Evolutionary conservation across 1,140 invertebrate species (phyloP), one percentile per base, ranked within the genome.

Genomic region (Batillaria attramentaria): DNA sequence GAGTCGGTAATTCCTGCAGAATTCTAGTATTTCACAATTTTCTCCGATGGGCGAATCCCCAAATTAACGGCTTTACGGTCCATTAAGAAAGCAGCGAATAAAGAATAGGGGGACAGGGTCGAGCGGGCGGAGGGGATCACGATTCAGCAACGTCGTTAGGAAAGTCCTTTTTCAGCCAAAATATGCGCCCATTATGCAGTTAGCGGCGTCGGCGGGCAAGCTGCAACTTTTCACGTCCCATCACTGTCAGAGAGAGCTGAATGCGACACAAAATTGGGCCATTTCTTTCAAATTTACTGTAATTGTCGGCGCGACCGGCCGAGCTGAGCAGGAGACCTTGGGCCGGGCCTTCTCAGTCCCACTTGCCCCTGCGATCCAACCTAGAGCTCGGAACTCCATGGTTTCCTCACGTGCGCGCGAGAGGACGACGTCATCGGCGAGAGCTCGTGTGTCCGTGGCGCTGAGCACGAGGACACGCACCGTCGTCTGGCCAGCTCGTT

Each of bases 401-500:
- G 33, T 60, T 65, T 62, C 73, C 73, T 75, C 73, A 75, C 73
- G 73, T 75, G 73, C 73, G 8, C 54, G 37, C 50, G 13, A 42
- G 73, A 60, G 31, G 54, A n/a, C 35, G 54, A 75, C 73, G 73
- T 75, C 73, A 75, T 33, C 41, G 54, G 57, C 57, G 50, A 13
- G 16, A 57, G 54, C 33, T 75, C 35, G 37, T n/a, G 39, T 75
- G 72, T 46, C 72, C 46, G 43, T 2, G 18, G 37, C 4, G 54
- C 57, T 60, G 79, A 54, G 69, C 74, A 69, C 68, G 54, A 31
- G 66, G 43, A 41, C 54, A 74, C 73, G 74, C 75, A 73, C 72
- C 69, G 74, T 77, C 77, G 66, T 70, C 77, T 70, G 65, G 66
- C 50, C 46, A 70, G n/a, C 68, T 79, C 74, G 77, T 82, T 82